Conservation (phyloP, 2,113 vertebrate genomes). For the Pseudolaguvia tuberculata region DNA sequence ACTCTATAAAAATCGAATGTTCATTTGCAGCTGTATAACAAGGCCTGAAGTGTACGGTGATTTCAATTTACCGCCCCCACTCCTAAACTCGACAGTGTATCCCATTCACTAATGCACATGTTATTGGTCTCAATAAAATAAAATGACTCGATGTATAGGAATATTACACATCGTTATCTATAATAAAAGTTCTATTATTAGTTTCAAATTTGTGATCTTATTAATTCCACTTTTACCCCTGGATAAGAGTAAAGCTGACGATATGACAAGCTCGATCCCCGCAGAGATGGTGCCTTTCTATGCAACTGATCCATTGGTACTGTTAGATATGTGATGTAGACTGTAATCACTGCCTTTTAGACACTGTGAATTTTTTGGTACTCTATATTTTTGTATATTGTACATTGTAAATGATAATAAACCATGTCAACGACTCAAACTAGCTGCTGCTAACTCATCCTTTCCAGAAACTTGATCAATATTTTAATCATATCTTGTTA, state of each 20-base stretch:
- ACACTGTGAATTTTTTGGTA: conserved; percentile 95
- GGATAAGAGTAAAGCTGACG: conserved; percentile 4
- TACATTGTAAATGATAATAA: conserved; percentile 90
- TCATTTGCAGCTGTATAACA: conserved; percentile 19
- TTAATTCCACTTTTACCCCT: background rate
- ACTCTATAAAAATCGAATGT: conserved; percentile 13
- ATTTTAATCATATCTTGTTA: background rate
- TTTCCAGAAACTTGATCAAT: conserved; percentile 4
- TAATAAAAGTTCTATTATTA: background rate
- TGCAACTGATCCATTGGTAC: conserved; percentile 84
- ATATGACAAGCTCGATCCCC: conserved; percentile 58
- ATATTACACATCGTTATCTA: background rate
- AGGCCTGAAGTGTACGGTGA: conserved; percentile 26
- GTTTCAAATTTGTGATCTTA: background rate
- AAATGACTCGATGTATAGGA: background rate
- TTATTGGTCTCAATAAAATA: background rate
- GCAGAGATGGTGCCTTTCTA: conserved; percentile 79
- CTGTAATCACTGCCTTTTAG: conserved; percentile 93
- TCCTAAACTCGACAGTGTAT: conserved; percentile 51
- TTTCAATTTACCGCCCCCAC: conserved; percentile 54
- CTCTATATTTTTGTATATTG: conserved; percentile 96
- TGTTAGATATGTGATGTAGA: conserved; percentile 83
- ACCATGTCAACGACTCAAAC: conserved; percentile 67
- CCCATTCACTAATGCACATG: conserved; percentile 4
- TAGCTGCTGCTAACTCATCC: conserved; percentile 8